Evolutionary conservation across 2,797 vertebrate genomes (phyloP).

Genomic region (Hybognathus amarus): DNA sequence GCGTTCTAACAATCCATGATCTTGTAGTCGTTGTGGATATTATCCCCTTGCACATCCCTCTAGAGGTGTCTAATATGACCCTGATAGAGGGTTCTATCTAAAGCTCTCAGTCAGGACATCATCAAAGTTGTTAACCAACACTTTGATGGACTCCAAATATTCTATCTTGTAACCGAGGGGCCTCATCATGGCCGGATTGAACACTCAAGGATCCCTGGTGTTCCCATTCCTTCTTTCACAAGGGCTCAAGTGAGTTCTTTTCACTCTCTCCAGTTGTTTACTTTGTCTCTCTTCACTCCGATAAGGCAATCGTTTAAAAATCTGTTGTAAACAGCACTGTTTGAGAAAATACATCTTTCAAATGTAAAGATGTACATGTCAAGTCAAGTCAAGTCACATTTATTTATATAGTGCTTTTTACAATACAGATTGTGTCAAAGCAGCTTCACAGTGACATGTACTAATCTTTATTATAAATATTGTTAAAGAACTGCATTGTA

Average conservation of each 20-base stretch:
- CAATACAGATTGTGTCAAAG: too few relatives aligned
- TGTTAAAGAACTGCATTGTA: background rate
- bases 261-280: background rate
- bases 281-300: background rate
- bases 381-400: too few relatives aligned
- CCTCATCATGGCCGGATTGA: constrained; percentile 84
- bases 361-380: background rate
- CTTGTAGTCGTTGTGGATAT: constrained; percentile 81
- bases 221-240: constrained; percentile 83
- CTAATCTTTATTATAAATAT: background rate
- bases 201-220: constrained; percentile 80
- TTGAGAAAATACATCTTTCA: background rate
- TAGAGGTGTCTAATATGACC: constrained; percentile 84
- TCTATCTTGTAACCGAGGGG: constrained; percentile 81
- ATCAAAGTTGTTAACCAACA: constrained; percentile 81
- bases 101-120: constrained; percentile 76
- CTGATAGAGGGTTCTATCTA: constrained; percentile 85
- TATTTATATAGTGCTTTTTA: too few relatives aligned
- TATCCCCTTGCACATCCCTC: constrained; percentile 81
- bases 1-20: constrained; percentile 74
- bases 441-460: too few relatives aligned
- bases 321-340: background rate
- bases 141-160: constrained; percentile 82
- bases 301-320: too few relatives aligned
- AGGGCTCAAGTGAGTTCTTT: constrained; percentile 83